Base-by-base conservation (phyloP, 2,888 invertebrate species). In the Acheta domesticus region DNA sequence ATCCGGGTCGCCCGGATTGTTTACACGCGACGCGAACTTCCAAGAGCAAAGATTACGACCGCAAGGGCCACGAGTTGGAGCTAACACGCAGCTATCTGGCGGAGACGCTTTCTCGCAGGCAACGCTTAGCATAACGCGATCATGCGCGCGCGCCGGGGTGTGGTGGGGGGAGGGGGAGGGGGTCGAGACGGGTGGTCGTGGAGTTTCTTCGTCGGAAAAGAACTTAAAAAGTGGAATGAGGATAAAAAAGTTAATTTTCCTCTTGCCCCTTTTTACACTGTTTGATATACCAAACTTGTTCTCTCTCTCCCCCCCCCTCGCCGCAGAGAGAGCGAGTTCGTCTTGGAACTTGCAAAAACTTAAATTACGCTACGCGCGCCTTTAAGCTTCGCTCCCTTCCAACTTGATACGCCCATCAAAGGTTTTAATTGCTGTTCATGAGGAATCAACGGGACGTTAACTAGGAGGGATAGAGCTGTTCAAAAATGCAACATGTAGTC, bases 261-360 rank as follows among this genome's bases (percentile, higher is more conserved):
- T 62, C 62, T 62, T n/a, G 8, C 62, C n/a, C 62, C n/a, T 62
- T 62, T 62, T 62, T 62, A 62, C 62, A 12, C 14, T 62, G 62
- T 62, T 62, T 62, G 62, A 16, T 62, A 62, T n/a, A 62, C 62
- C 62, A n/a, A 62, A 62, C 62, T 62, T 62, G 62, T 62, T 62
- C 62, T 14, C 62, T 14, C 36, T 36, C 36, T 36, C 36, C 8
- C 36, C 5, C 8, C 36, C 5, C 8, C 8, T 1, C 0, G 8
- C 36, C 11, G 62, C 8, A 16, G 62, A 62, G 62, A 11, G 62
- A 12, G 62, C 8, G 62, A 62, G 62, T 62, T 62, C n/a, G 62
- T 62, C 62, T 62, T 14, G n/a, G n/a, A 62, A 62, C 62, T 62
- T n/a, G 62, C 14, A n/a, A 19, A 62, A 62, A 62, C 62, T 62